Percentiles rank a stretch among this genome's conserved stretches.
phyloP scores from a whole-genome alignment of 2,888 invertebrate species.

The Ormia ochracea region DNA sequence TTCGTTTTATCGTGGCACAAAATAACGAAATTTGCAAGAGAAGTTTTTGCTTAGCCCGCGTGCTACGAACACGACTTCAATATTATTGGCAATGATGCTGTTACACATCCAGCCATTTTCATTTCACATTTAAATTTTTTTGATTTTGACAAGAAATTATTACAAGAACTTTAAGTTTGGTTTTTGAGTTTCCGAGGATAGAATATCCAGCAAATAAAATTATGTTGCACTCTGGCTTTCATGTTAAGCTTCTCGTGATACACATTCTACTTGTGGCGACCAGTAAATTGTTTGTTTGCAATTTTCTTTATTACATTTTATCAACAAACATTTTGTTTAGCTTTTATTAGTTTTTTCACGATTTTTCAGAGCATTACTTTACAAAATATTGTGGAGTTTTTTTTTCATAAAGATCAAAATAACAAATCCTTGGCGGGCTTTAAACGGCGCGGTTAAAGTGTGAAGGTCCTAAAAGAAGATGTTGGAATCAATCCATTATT shows the following conservation, averaged over 20 bases:
- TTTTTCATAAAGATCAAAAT: too few species aligned
- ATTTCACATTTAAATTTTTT: conserved; percentile 1
- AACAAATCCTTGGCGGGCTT: too few species aligned
- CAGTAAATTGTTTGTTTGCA: conserved; percentile 5
- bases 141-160: conserved; percentile 55
- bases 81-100: background rate
- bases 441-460: too few species aligned
- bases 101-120: background rate
- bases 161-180: conserved; percentile 16
- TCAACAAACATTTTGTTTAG: too few species aligned
- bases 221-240: background rate
- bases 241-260: conserved; percentile 5
- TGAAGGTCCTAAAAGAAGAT: too few species aligned
- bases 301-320: too few species aligned
- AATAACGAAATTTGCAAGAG: conserved; percentile 45
- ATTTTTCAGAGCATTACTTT: too few species aligned
- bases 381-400: too few species aligned
- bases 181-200: background rate
- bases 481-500: too few species aligned
- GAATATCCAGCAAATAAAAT: background rate
- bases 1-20: too few species aligned
- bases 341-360: too few species aligned
- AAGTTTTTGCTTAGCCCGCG: conserved; percentile 4
- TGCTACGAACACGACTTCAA: background rate
- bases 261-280: background rate